Base-by-base conservation (phyloP, 1,140 invertebrate genomes). In the Drosophila triauraria region DNA sequence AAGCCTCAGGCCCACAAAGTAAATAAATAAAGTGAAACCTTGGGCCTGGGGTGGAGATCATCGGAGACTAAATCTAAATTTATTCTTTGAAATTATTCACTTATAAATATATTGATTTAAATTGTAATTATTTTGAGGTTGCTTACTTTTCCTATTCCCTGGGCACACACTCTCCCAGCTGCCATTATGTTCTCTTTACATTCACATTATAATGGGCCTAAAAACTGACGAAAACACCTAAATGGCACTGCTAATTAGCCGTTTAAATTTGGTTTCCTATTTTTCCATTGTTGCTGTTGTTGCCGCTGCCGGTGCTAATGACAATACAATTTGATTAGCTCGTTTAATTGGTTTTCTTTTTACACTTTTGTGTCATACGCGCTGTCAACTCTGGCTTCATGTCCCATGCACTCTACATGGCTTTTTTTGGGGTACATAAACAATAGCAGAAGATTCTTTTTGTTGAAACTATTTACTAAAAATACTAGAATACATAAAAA, bases 311-410 rank as follows among this genome's bases (percentile, higher is more conserved):
- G 51, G 80, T 83, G 84, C 84, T 87, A 87, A 87, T 88, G 65
- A 78, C 84, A 87, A 90, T 88, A 88, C 80, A 82, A 88, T 80
- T 84, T 88, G 80, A 78, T 88, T 84, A 88, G 84, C 84, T 80
- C 64, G 65, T 88, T 88, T 80, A 80, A 88, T 87, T 87, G 83
- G 75, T 82, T 86, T 86, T 86, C 53, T 67, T 80, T 79, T 86
- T 72, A 57, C 75, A 81, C 75, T 64, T 76, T 86, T 86, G 69
- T 86, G 82, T 86, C 78, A 85, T 67, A 62, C 38, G 70, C 56
- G 70, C 56, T 75, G 82, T 70, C 80, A 83, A 81, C 74, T 32
- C 8, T 48, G 44, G 38, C 27, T 47, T 7, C 38, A 40, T 50
- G 35, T 40, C 13, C 32, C 32, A 8, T 9, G 15, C 32, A 71